Evolutionary conservation across 2,888 invertebrate genomes (phyloP).

Genomic region (Mythimna loreyi): DNA sequence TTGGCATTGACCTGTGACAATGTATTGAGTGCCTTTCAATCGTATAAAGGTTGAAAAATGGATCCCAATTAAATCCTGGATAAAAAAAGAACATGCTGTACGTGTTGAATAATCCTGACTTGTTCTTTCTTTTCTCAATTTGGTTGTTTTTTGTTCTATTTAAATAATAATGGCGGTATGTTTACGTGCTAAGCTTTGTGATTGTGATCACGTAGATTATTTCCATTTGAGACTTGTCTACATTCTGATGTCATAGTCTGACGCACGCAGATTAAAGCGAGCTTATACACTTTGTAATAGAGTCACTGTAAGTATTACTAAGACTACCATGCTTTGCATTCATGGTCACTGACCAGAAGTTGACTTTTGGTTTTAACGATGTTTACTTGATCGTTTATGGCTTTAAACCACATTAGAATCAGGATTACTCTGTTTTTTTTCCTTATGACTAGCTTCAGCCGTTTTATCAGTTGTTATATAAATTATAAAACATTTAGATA

Average conservation of each 20-base stretch:
- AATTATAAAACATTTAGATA: no score
- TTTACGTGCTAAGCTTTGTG: constrained; percentile 51
- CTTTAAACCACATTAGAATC: neutral
- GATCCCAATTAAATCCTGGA: constrained; percentile 8
- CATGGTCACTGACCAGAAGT: neutral
- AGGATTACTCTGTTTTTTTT: neutral
- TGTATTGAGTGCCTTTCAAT: constrained; percentile 49
- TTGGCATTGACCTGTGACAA: constrained; percentile 54
- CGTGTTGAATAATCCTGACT: neutral
- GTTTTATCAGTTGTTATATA: no score
- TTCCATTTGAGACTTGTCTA: constrained; percentile 59
- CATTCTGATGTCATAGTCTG: constrained; percentile 66
- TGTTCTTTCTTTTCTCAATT: constrained; percentile 14
- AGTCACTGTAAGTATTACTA: constrained; percentile 34
- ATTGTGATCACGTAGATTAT: constrained; percentile 64
- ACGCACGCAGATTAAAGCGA: constrained; percentile 60
- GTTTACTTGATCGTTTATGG: neutral
- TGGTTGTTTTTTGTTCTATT: constrained; percentile 37
- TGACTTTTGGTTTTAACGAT: constrained; percentile 1
- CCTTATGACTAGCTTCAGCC: neutral
- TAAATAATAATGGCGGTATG: constrained; percentile 42
- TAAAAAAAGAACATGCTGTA: neutral
- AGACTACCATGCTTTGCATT: constrained; percentile 22
- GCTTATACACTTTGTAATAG: constrained; percentile 48
- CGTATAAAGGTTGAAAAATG: constrained; percentile 26